These are phyloP conservation scores for Orthosia gothica DNA, from an alignment of 2,888 invertebrate species.

Conservation along the genomic window DNA sequence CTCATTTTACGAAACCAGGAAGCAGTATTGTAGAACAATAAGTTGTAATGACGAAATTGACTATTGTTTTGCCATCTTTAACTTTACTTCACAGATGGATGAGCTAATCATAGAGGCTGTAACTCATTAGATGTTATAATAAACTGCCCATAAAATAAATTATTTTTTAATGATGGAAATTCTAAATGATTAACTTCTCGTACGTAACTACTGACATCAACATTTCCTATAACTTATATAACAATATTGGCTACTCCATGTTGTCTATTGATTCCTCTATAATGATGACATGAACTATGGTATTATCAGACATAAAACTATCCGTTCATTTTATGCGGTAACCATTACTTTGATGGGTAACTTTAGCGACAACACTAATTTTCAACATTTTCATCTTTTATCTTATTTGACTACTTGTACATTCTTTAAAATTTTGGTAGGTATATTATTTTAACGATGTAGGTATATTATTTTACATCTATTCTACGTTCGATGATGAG, in stretches of 20 bases:
- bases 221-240: slow-evolving; percentile 57
- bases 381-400: not conserved
- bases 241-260: slow-evolving; percentile 42
- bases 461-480: not conserved
- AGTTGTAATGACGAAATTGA: slow-evolving; percentile 22
- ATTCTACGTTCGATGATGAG: not conserved
- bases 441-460: not conserved
- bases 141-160: slow-evolving; percentile 27
- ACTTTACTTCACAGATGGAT: slow-evolving; percentile 21
- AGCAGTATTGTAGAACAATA: slow-evolving; percentile 34
- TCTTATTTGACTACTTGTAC: not conserved
- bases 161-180: slow-evolving; percentile 27
- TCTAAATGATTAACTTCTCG: slow-evolving; percentile 35
- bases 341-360: slow-evolving; percentile 12
- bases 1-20: slow-evolving; percentile 45
- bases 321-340: slow-evolving; percentile 29
- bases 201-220: slow-evolving; percentile 40
- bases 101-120: slow-evolving; percentile 27
- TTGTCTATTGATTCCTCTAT: slow-evolving; percentile 47
- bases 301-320: slow-evolving; percentile 29
- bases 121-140: slow-evolving; percentile 32
- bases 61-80: slow-evolving; percentile 50
- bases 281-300: slow-evolving; percentile 49
- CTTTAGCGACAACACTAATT: not conserved
- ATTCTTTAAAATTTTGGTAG: not conserved